These are phyloP conservation scores for Ormia ochracea DNA, from an alignment of 2,888 invertebrate species.

Conservation along the genomic window DNA sequence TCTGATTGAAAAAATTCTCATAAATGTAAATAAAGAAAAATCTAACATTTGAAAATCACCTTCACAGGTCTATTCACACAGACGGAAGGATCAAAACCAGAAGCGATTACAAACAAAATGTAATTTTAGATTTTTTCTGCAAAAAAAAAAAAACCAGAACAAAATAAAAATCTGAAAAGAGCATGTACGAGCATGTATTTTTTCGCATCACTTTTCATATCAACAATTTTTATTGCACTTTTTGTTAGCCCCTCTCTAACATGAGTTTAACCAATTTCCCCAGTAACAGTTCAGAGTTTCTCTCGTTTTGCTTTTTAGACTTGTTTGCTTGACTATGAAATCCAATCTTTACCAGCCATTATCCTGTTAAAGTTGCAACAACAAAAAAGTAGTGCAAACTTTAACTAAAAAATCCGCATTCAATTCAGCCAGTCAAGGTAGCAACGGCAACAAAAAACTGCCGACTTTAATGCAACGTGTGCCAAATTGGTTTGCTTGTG, in stretches of 20 bases:
- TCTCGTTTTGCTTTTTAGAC: slow-evolving; percentile 21
- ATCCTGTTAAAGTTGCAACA: slow-evolving; percentile 50
- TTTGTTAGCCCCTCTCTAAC: slow-evolving; percentile 2
- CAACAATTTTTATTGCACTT: slow-evolving; percentile 60
- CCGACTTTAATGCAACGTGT: slow-evolving; percentile 66
- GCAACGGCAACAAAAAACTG: slow-evolving; percentile 13
- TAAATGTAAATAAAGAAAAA: slow-evolving; percentile 62
- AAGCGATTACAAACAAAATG: slow-evolving; percentile 41
- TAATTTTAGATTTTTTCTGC: slow-evolving; percentile 40
- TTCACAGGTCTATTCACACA: neutral
- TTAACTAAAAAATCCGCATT: slow-evolving; percentile 27
- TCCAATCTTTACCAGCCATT: slow-evolving; percentile 60
- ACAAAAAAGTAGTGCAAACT: slow-evolving; percentile 15
- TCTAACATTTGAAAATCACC: slow-evolving; percentile 36
- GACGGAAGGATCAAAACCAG: neutral
- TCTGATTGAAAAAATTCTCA: slow-evolving; percentile 32
- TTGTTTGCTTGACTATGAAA: slow-evolving; percentile 56
- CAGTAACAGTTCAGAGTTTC: slow-evolving; percentile 21
- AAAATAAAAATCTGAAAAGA: slow-evolving; percentile 8
- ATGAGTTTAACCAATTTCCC: slow-evolving; percentile 28
- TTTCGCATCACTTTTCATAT: slow-evolving; percentile 49
- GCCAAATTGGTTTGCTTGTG: slow-evolving; percentile 64
- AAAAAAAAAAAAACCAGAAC: slow-evolving; percentile 3
- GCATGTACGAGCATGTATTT: slow-evolving; percentile 12
- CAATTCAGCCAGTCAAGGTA: slow-evolving; percentile 44